phyloP scores from a whole-genome alignment of 2,888 invertebrate species.

The Stramonita haemastoma region DNA sequence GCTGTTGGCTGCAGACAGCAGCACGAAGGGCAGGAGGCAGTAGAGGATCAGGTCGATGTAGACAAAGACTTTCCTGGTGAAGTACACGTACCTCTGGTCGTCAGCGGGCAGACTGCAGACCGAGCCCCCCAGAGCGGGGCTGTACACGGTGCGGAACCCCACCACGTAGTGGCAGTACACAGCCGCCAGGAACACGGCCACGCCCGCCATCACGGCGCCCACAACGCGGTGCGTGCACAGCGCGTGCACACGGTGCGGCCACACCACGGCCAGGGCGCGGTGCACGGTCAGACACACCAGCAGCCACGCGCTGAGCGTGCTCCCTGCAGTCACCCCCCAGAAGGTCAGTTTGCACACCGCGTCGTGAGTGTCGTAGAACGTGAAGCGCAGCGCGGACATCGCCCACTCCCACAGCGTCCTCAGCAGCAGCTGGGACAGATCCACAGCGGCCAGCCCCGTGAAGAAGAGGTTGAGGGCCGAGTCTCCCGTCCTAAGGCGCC shows the following conservation, averaged over 20 bases:
- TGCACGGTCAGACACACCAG: constrained; percentile 8
- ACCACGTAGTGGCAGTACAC: neutral
- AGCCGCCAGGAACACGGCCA: neutral
- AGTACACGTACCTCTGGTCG: neutral
- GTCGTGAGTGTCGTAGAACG: neutral
- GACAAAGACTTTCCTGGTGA: neutral
- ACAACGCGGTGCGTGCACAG: neutral
- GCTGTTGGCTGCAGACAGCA: neutral
- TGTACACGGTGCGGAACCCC: too few species aligned
- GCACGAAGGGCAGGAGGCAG: constrained; percentile 1
- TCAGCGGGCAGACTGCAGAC: neutral
- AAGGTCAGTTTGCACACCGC: neutral
- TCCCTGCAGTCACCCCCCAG: neutral
- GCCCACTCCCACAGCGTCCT: neutral
- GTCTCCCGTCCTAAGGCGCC: neutral
- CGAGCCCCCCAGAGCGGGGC: too few species aligned
- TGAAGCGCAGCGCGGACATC: neutral
- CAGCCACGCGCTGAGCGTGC: neutral
- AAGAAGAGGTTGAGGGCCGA: constrained; percentile 17
- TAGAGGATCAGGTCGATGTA: neutral
- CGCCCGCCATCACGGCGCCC: neutral
- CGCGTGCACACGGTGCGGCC: neutral
- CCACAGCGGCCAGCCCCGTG: constrained; percentile 19
- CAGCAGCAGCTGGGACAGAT: constrained; percentile 4
- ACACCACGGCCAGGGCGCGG: neutral